phyloP scores from a whole-genome alignment of 1,140 invertebrate genomes.

The Panonychus citri region DNA sequence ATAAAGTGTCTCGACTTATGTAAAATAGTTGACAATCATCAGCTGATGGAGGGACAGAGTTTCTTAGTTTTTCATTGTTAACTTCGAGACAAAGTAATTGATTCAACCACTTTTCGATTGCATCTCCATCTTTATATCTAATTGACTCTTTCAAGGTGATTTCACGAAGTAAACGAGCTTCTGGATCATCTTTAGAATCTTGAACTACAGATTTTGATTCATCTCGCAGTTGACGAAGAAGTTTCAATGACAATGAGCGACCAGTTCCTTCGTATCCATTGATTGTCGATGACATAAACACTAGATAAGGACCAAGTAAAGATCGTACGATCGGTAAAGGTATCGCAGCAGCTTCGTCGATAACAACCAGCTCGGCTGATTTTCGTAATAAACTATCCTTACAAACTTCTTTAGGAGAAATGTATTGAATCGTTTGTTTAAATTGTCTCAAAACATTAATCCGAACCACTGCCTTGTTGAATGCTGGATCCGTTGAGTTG shows the following conservation, averaged over 20 bases:
- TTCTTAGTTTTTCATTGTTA: slow-evolving; percentile 31
- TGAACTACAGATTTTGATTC: slow-evolving; percentile 22
- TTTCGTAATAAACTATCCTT: slow-evolving; percentile 43
- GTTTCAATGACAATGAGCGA: slow-evolving; percentile 75
- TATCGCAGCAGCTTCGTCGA: slow-evolving; percentile 97
- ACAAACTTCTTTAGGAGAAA: slow-evolving; percentile 69
- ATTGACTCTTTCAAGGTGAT: slow-evolving; percentile 74
- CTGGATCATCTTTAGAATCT: slow-evolving; percentile 4
- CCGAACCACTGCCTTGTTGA: slow-evolving; percentile 82
- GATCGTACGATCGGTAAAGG: slow-evolving; percentile 76
- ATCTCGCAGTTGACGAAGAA: slow-evolving; percentile 62
- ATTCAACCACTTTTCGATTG: slow-evolving; percentile 75
- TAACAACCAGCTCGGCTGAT: slow-evolving; percentile 68
- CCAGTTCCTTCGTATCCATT: slow-evolving; percentile 98
- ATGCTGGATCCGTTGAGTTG: slow-evolving; percentile 86
- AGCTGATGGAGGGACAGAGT: slow-evolving; percentile 60
- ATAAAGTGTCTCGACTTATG: slow-evolving; percentile 63
- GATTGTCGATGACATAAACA: slow-evolving; percentile 89
- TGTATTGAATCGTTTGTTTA: slow-evolving; percentile 94
- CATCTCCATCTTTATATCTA: slow-evolving; percentile 65
- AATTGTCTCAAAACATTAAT: slow-evolving; percentile 74
- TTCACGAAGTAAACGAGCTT: slow-evolving; percentile 26
- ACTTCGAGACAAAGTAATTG: slow-evolving; percentile 75
- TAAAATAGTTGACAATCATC: slow-evolving; percentile 56
- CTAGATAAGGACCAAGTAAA: slow-evolving; percentile 73